These are phyloP conservation scores for Leptinotarsa undecemlineata DNA, from an alignment of 1,140 invertebrate genomes.

Conservation along the genomic window DNA sequence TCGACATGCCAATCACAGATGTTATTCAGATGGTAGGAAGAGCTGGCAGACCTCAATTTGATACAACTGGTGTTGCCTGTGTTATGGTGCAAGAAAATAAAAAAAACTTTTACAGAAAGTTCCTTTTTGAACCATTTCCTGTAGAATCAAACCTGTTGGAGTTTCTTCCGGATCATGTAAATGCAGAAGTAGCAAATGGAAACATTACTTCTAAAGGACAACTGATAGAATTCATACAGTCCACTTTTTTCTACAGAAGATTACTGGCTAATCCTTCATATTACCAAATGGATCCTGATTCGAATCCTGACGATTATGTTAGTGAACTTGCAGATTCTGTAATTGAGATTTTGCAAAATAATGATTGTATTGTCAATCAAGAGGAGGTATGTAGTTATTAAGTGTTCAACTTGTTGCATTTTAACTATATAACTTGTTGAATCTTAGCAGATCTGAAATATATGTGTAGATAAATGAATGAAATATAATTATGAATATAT, in stretches of 20 bases:
- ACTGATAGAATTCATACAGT: constrained; percentile 95
- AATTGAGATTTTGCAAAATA: constrained; percentile 70
- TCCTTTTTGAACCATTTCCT: constrained; percentile 98
- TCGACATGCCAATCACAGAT: constrained; percentile 99
- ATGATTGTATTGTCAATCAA: constrained; percentile 75
- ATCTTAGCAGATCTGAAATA: too few relatives aligned
- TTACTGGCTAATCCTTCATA: constrained; percentile 92
- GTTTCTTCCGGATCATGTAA: constrained; percentile 94
- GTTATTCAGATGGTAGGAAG: constrained; percentile 99
- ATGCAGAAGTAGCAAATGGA: constrained; percentile 95
- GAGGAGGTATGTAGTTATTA: constrained; percentile 56
- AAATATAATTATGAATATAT: too few relatives aligned
- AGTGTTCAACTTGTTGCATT: too few relatives aligned
- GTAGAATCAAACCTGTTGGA: constrained; percentile 93
- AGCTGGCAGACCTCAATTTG: constrained; percentile 87
- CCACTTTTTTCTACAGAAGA: constrained; percentile 97
- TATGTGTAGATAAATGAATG: too few relatives aligned
- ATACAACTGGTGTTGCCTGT: constrained; percentile 92
- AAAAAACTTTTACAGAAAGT: constrained; percentile 99
- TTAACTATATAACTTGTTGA: too few relatives aligned
- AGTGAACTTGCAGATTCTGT: constrained; percentile 79
- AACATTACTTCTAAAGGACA: constrained; percentile 93
- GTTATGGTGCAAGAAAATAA: constrained; percentile 98
- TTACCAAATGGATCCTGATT: constrained; percentile 81
- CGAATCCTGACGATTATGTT: constrained; percentile 70